Base-by-base conservation (phyloP, 2,888 invertebrate genomes). In the Tiliacea citrago region DNA sequence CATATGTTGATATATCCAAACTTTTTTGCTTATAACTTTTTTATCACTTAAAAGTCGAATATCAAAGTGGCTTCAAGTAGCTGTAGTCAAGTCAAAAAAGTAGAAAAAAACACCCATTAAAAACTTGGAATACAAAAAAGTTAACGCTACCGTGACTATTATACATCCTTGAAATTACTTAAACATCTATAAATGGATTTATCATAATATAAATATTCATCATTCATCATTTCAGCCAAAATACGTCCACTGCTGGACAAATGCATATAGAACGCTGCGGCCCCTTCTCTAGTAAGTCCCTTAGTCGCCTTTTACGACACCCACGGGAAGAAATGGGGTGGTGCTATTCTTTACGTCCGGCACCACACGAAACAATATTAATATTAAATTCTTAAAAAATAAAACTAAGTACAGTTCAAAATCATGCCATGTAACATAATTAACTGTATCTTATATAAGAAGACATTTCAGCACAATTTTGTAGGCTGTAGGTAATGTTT, bases 1-100 rank as follows among this genome's bases (percentile, higher is more conserved):
- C 67, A 24, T 18, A 63, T 79, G 68, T 66, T 18, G 29, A 49
- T 7, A 49, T 29, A 16, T 60, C 6, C 42, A 76, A 58, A 42
- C 9, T 63, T 81, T 80, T 81, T 81, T 81, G 55, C 57, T 13
- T 9, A 10, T 45, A 71, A 51, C 79, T 68, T 75, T 71, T 55
- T 9, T 12, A 29, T 24, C 65, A 71, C 79, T 82, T 75, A 47
- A 71, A 79, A 68, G 35, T 73, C 55, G 45, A 77, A 71, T 45
- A 57, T 65, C 39, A 47, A 81, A 77, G 57, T 66, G 72, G 21
- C 8, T 72, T 65, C 68, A 77, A 77, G 81, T 72, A 68, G 60
- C 51, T 45, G 45, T 49, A 68, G n/a, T 53, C 53, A 29, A 58
- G 12, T 13, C 58, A 16, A 39, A 57, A 60, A 72, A n/a, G n/a